Conservation (phyloP, 2,888 invertebrate species). For the Eurytoma adleriae region DNA sequence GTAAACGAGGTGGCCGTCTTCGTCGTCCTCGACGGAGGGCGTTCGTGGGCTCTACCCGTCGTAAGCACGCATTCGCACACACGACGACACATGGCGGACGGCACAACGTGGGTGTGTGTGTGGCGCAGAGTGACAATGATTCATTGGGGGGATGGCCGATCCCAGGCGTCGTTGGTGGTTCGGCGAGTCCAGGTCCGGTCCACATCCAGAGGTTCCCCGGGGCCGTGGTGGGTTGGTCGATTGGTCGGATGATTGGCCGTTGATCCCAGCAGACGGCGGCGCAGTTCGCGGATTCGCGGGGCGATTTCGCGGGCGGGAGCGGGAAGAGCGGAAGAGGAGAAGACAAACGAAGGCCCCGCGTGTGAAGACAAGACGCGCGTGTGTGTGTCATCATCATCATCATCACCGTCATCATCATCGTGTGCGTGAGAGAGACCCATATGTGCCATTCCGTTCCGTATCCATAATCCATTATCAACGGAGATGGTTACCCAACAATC, state of each 20-base stretch:
- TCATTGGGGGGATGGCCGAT: slow-evolving; percentile 14
- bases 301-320: slow-evolving; percentile 68
- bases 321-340: slow-evolving; percentile 57
- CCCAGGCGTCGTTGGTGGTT: slow-evolving; percentile 8
- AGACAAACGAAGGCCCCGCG: slow-evolving; percentile 53
- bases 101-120: slow-evolving; percentile 47
- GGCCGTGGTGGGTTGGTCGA: slow-evolving; percentile 18
- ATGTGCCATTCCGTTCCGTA: slow-evolving; percentile 54
- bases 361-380: slow-evolving; percentile 48
- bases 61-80: slow-evolving; percentile 54
- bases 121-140: slow-evolving; percentile 45
- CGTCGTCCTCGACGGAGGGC: slow-evolving; percentile 98
- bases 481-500: slow-evolving; percentile 81
- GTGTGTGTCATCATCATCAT: slow-evolving; percentile 63
- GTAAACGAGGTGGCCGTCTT: slow-evolving; percentile 99
- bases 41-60: slow-evolving; percentile 87
- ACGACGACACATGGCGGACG: slow-evolving; percentile 35
- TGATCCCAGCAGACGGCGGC: slow-evolving; percentile 5
- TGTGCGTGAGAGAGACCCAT: slow-evolving; percentile 50
- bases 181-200: slow-evolving; percentile 44
- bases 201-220: neutral
- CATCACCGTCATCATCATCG: slow-evolving; percentile 62
- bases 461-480: slow-evolving; percentile 67
- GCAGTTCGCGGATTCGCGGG: slow-evolving; percentile 46
- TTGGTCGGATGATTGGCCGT: slow-evolving; percentile 14